Evolutionary conservation across 2,113 vertebrate genomes (phyloP), one percentile per base, ranked within the genome.

Genomic region (Gadus chalcogrammus): DNA sequence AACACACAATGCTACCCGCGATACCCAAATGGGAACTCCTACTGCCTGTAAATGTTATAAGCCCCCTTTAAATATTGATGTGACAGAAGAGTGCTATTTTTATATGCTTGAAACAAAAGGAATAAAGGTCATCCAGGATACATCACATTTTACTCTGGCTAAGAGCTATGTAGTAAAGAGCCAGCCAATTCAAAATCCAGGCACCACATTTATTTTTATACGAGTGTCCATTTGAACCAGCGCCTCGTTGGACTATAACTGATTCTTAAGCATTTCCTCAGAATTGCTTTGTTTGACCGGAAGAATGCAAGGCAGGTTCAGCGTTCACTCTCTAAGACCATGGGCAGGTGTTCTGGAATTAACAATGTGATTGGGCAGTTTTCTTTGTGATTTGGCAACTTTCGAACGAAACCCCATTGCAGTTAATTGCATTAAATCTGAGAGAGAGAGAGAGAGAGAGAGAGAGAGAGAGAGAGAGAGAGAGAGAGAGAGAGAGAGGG

Each of bases 141-240:
- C 20, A 22, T 68, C 18, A 61, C 28, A 70, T 62, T 18, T 68
- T 24, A 67, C 59, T 69, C 65, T 61, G 59, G 53, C 28, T 15
- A 20, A 64, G 35, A 35, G 59, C 38, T 66, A 66, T 18, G 31
- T 28, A 28, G 65, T 56, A 3, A 11, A 7, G 4, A 58, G 53
- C 63, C 7, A 22, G 62, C 18, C 48, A 61, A 42, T 53, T 42
- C 48, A 61, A 68, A 53, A 62, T 27, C 48, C 72, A 69, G n/a
- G 53, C 5, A 2, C 18, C 66, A 17, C 53, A 12, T 55, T 18
- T 73, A 15, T 48, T 18, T 31, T 7, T 38, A n/a, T 58, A 18
- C 67, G 76, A 73, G 31, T 74, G 73, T 74, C 66, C 72, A 71
- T 3, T 24, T 65, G 73, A 77, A 80, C 42, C 70, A 67, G 73